phyloP scores from a whole-genome alignment of 2,888 invertebrate genomes.

The Entomobrya proxima region DNA sequence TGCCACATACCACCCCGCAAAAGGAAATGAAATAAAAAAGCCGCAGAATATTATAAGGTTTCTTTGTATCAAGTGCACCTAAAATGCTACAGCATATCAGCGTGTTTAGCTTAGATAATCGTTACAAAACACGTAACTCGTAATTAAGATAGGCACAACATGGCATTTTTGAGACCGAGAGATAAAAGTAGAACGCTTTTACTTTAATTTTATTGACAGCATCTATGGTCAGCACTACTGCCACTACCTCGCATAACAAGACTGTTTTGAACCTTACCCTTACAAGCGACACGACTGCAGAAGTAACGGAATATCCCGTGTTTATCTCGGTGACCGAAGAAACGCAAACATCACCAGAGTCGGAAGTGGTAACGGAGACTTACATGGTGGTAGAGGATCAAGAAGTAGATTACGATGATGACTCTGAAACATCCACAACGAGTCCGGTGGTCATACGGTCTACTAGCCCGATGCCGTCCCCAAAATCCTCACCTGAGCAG shows the following conservation, averaged over 20 bases:
- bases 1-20: background rate
- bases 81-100: too few species aligned
- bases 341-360: conserved; percentile 30
- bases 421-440: conserved; percentile 39
- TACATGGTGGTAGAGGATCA: conserved; percentile 59
- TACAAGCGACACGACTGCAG: background rate
- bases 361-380: conserved; percentile 44
- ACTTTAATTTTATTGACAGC: conserved; percentile 28
- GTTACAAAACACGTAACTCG: too few species aligned
- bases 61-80: too few species aligned
- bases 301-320: conserved; percentile 51
- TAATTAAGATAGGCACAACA: too few species aligned
- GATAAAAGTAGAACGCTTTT: background rate
- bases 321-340: conserved; percentile 45
- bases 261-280: background rate
- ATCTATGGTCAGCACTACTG: background rate
- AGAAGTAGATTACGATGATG: conserved; percentile 52
- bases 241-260: background rate
- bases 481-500: conserved; percentile 63
- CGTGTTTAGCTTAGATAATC: too few species aligned
- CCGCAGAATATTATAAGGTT: too few species aligned
- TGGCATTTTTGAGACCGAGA: background rate
- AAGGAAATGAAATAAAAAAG: background rate
- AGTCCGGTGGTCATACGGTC: conserved; percentile 42
- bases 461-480: conserved; percentile 57